Evolutionary conservation across 2,888 invertebrate genomes (phyloP).

Genomic region (Cordilura impudica): DNA sequence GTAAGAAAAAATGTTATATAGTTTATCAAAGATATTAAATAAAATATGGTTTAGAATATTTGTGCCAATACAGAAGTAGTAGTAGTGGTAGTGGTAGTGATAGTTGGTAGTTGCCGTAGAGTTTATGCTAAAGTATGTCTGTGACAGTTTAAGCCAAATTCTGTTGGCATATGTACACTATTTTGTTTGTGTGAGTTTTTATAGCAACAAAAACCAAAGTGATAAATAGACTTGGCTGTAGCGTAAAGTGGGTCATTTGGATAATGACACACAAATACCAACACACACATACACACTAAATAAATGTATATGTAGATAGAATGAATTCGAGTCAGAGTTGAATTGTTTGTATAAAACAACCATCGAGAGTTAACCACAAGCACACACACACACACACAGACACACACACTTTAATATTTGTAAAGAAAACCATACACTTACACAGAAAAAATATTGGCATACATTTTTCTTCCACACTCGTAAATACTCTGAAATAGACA

Average conservation of each 20-base stretch:
- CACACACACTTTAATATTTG: not conserved
- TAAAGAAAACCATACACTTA: not conserved
- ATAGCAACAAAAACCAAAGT: constrained; percentile 61
- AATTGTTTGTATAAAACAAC: constrained; percentile 52
- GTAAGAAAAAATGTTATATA: not conserved
- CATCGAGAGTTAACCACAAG: constrained; percentile 55
- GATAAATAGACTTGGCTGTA: constrained; percentile 69
- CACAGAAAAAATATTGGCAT: constrained; percentile 31
- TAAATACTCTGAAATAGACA: constrained; percentile 21
- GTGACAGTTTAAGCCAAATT: constrained; percentile 57
- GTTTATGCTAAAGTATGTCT: constrained; percentile 52
- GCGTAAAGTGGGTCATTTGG: constrained; percentile 68
- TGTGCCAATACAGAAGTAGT: constrained; percentile 35
- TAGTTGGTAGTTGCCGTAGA: constrained; percentile 23
- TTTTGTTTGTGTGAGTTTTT: constrained; percentile 15
- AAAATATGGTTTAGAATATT: not conserved
- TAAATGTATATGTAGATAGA: constrained; percentile 6
- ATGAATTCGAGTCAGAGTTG: constrained; percentile 44
- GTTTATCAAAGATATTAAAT: constrained; percentile 24
- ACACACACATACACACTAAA: not conserved
- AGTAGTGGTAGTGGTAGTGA: not conserved
- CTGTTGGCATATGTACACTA: not conserved
- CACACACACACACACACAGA: constrained; percentile 9
- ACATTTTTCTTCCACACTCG: constrained; percentile 18
- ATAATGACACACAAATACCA: constrained; percentile 56